Conservation (phyloP, 2,797 vertebrate species). For the Takifugu ocellatus region DNA sequence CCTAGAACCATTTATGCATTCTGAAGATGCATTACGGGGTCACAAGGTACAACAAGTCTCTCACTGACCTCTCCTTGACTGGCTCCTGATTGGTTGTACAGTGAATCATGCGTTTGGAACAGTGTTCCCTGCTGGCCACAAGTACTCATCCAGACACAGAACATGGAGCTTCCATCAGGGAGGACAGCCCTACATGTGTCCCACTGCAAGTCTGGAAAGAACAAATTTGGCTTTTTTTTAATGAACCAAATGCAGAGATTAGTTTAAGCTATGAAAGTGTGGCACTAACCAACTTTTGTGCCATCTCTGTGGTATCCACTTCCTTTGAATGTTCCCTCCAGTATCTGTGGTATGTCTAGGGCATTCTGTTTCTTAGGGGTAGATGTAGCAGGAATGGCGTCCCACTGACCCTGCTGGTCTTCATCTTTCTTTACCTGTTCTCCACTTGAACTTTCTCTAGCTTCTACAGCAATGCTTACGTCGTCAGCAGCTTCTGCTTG, state of each 20-base stretch:
- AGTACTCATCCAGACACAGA: constrained; percentile 87
- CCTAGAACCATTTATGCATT: not conserved
- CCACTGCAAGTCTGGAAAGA: constrained; percentile 80
- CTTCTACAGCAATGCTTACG: not conserved
- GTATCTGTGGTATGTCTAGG: constrained; percentile 54
- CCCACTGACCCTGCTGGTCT: constrained; percentile 9
- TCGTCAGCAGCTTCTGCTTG: constrained; percentile 21
- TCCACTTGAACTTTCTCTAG: not conserved
- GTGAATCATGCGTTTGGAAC: constrained; percentile 64
- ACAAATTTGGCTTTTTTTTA: not conserved
- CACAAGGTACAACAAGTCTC: not conserved
- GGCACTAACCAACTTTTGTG: constrained; percentile 78
- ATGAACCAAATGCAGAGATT: not conserved
- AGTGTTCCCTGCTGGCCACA: constrained; percentile 69
- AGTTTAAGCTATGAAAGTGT: not conserved
- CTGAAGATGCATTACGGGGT: not conserved
- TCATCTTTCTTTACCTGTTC: constrained; percentile 5
- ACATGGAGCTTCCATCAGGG: constrained; percentile 68
- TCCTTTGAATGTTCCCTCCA: constrained; percentile 80
- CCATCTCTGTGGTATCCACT: constrained; percentile 87
- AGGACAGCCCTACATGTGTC: constrained; percentile 77
- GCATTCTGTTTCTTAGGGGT: constrained; percentile 79
- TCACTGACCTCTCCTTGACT: constrained; percentile 81
- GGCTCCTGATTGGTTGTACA: constrained; percentile 62
- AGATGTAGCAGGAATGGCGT: constrained; percentile 76